phyloP scores from a whole-genome alignment of 1,140 invertebrate genomes.

The Calliphora vicina region DNA sequence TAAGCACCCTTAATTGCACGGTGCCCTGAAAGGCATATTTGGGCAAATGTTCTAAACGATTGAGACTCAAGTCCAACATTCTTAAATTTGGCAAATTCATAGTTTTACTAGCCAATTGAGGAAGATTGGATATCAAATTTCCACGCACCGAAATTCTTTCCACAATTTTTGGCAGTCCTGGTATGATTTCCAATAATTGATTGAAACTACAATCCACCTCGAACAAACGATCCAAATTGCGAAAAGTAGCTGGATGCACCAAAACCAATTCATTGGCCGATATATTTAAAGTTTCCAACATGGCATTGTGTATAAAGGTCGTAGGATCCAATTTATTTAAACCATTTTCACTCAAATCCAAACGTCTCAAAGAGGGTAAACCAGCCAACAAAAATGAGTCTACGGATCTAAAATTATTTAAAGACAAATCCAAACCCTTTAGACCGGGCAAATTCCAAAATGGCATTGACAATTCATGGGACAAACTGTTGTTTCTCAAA shows the following conservation, averaged over 20 bases:
- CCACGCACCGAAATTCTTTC: slow-evolving; percentile 79
- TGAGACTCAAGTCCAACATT: slow-evolving; percentile 78
- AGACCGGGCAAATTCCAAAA: slow-evolving; percentile 83
- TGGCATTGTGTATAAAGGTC: slow-evolving; percentile 74
- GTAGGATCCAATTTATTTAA: slow-evolving; percentile 75
- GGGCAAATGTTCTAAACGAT: slow-evolving; percentile 76
- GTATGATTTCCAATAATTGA: slow-evolving; percentile 73
- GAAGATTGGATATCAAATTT: slow-evolving; percentile 76
- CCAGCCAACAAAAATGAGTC: slow-evolving; percentile 76
- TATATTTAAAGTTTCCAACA: slow-evolving; percentile 80
- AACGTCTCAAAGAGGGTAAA: slow-evolving; percentile 75
- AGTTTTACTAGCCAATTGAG: slow-evolving; percentile 70
- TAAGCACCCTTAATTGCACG: slow-evolving; percentile 74
- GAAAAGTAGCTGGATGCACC: slow-evolving; percentile 77
- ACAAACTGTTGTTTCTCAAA: slow-evolving; percentile 80
- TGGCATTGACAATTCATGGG: slow-evolving; percentile 70
- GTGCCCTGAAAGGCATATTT: slow-evolving; percentile 74
- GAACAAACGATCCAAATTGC: slow-evolving; percentile 76
- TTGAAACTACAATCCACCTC: slow-evolving; percentile 83
- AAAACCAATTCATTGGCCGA: slow-evolving; percentile 75
- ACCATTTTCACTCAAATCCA: slow-evolving; percentile 83
- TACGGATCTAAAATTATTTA: slow-evolving; percentile 77
- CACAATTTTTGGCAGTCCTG: slow-evolving; percentile 76
- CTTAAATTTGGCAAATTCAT: slow-evolving; percentile 74
- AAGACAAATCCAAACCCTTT: slow-evolving; percentile 82